Base-by-base conservation (phyloP, 2,113 vertebrate species). In the Riparia riparia region DNA sequence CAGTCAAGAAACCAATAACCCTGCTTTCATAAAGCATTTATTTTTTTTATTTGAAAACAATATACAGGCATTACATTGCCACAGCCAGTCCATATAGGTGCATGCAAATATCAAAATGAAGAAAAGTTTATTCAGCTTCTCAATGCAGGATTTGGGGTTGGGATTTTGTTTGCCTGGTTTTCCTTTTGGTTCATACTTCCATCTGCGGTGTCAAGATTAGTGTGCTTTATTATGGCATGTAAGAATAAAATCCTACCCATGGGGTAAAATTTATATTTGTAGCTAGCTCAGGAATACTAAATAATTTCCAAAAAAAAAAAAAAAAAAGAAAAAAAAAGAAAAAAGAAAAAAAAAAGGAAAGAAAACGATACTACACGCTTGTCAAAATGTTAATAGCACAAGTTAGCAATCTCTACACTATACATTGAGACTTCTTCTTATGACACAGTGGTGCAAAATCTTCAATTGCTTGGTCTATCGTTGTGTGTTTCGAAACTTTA, bases 91-190 rank as follows among this genome's bases (percentile, higher is more conserved):
- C 98, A 98, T 98, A 96, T 96, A 98, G 98, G 97, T 98, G 98
- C 98, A 98, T 98, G 98, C 98, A 98, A 98, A 98, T 98, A 98
- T 98, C 97, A 98, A 98, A 98, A 97, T 96, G 97, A 95, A 98
- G 92, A 96, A 97, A 93, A 83, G 93, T 96, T 96, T 93, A 93
- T 97, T 98, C 93, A 96, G 93, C 91, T 94, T 97, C 88, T 96
- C 5, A 17, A 96, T 96, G 97, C 97, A 93, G 91, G 96, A 95
- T 89, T 89, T 93, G 92, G 94, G 91, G 69, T 76, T 94, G 92
- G 96, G 95, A 93, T 97, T 97, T 97, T 86, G 77, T 96, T 97
- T 96, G 34, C 61, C 86, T 60, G 85, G 70, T 89, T 96, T 91
- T 91, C 82, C 82, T 97, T 97, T 98, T 98, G 98, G 96, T 98